Percentiles rank a stretch among this genome's conserved stretches.
Evolutionary conservation across 2,113 vertebrate species (phyloP).

Genomic region (Mixornis gularis): DNA sequence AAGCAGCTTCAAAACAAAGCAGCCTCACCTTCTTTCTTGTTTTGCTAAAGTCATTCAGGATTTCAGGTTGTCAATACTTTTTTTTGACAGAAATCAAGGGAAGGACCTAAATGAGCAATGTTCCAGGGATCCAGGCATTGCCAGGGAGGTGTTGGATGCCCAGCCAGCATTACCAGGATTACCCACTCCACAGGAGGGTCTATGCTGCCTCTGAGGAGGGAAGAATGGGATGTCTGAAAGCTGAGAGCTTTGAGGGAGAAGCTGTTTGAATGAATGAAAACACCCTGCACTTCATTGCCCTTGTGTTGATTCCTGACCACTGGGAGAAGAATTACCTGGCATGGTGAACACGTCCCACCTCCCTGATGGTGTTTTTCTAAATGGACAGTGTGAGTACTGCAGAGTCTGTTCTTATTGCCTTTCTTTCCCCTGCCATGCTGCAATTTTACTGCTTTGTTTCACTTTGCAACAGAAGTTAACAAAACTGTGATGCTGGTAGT

Average conservation of each 20-base stretch:
- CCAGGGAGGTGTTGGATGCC: not conserved
- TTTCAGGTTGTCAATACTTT: not conserved
- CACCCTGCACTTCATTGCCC: not conserved
- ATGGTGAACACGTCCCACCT: not conserved
- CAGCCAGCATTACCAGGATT: not conserved
- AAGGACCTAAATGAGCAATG: not conserved
- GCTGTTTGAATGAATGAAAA: not conserved
- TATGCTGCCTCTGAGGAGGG: not conserved
- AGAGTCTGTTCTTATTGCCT: not conserved
- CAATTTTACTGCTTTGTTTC: not conserved
- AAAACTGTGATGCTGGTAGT: not conserved
- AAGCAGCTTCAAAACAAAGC: not conserved
- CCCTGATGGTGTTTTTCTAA: not conserved
- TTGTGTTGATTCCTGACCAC: not conserved
- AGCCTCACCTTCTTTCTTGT: not conserved
- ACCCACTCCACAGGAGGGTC: not conserved
- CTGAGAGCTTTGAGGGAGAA: not conserved
- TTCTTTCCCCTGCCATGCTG: not conserved
- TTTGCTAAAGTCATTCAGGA: not conserved
- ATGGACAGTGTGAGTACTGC: too few relatives aligned
- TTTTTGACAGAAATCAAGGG: not conserved
- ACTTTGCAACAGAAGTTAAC: not conserved
- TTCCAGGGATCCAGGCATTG: not conserved
- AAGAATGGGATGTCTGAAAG: not conserved
- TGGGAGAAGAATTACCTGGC: not conserved